phyloP scores from a whole-genome alignment of 2,797 vertebrate species.

The Platalea minor region DNA sequence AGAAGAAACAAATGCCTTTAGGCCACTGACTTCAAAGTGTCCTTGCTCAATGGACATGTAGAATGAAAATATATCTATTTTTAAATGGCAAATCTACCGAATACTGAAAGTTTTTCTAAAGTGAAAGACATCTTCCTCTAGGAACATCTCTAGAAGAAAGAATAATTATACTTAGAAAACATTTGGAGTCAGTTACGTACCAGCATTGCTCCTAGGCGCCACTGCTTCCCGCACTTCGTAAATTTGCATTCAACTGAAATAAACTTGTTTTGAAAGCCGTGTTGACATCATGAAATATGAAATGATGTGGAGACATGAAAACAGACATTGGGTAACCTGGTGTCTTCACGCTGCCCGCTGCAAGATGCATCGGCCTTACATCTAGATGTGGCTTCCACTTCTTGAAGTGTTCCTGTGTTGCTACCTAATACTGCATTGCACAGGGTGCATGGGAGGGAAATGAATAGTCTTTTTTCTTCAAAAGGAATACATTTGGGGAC shows the following conservation, averaged over 20 bases:
- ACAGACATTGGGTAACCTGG: not conserved
- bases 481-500: not conserved
- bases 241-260: not conserved
- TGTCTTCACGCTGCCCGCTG: not conserved
- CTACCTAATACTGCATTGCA: not conserved
- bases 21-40: not conserved
- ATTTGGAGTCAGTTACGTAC: not conserved
- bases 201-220: not conserved
- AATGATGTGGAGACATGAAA: not conserved
- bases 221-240: not conserved
- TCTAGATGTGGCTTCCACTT: accelerated
- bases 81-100: not conserved
- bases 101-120: not conserved
- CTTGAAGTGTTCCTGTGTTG: not conserved
- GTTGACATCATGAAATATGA: not conserved
- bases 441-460: not conserved
- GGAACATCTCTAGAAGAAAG: not conserved
- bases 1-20: slow-evolving; percentile 39
- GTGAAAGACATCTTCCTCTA: not conserved
- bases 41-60: not conserved
- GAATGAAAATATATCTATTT: slow-evolving; percentile 10
- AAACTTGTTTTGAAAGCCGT: not conserved
- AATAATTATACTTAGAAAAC: not conserved
- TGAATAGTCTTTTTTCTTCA: not conserved
- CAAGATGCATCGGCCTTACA: not conserved